Percentiles rank a stretch among this genome's conserved stretches.
phyloP scores from a whole-genome alignment of 1,140 invertebrate genomes.

The Drosophila ohnishii region DNA sequence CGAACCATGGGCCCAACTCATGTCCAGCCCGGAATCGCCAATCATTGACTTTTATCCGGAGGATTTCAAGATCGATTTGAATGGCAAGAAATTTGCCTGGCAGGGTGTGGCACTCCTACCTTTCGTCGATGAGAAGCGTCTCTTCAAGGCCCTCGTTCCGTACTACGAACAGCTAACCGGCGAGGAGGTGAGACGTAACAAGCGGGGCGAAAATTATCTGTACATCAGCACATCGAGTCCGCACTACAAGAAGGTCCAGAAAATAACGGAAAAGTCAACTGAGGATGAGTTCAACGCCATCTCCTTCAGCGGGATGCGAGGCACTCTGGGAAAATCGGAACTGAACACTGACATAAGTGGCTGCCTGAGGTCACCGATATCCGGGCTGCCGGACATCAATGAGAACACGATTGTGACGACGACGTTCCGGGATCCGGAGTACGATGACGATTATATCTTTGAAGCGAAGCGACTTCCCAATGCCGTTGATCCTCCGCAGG shows the following conservation, averaged over 20 bases:
- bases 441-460: slow-evolving; percentile 90
- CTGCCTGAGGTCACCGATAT: slow-evolving; percentile 87
- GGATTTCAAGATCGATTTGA: slow-evolving; percentile 99
- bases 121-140: slow-evolving; percentile 97
- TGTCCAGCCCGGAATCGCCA: slow-evolving; percentile 96
- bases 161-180: slow-evolving; percentile 91
- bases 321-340: slow-evolving; percentile 88
- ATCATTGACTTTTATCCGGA: slow-evolving; percentile 99
- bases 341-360: slow-evolving; percentile 85
- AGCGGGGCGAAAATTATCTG: slow-evolving; percentile 90
- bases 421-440: slow-evolving; percentile 92
- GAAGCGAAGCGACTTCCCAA: slow-evolving; percentile 88
- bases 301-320: slow-evolving; percentile 89
- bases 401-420: slow-evolving; percentile 88
- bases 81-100: slow-evolving; percentile 99
- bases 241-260: slow-evolving; percentile 88
- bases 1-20: slow-evolving; percentile 95
- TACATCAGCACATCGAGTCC: slow-evolving; percentile 89
- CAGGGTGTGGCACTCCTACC: slow-evolving; percentile 99
- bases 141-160: slow-evolving; percentile 93
- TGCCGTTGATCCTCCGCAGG: slow-evolving; percentile 88
- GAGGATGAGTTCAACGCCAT: slow-evolving; percentile 84
- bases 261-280: slow-evolving; percentile 86
- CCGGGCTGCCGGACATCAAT: slow-evolving; percentile 85
- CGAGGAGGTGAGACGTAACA: slow-evolving; percentile 89